phyloP scores from a whole-genome alignment of 2,888 invertebrate species.

The Drosophila koepferae region DNA sequence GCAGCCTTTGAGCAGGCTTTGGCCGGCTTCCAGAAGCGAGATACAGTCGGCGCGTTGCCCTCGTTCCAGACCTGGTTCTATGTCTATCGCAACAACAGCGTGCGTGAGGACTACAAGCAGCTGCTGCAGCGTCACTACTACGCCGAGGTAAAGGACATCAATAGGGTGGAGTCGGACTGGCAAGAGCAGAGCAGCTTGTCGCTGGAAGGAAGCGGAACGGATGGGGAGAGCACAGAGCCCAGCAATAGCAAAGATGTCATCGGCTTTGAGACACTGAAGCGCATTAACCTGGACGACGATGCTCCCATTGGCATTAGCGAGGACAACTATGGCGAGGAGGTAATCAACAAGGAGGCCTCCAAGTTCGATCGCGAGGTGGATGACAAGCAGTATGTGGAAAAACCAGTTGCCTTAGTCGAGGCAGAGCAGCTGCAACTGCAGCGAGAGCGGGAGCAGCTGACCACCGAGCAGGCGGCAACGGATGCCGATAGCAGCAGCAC shows the following conservation, averaged over 20 bases:
- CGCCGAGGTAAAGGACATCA: slow-evolving; percentile 87
- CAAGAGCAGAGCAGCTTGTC: slow-evolving; percentile 71
- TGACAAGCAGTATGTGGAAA: slow-evolving; percentile 85
- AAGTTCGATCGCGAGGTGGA: slow-evolving; percentile 85
- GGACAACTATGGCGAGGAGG: slow-evolving; percentile 76
- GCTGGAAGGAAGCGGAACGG: slow-evolving; percentile 37
- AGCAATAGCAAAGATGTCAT: slow-evolving; percentile 84
- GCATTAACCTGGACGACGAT: slow-evolving; percentile 77
- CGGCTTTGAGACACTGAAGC: slow-evolving; percentile 85
- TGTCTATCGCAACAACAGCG: slow-evolving; percentile 88
- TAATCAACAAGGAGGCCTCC: slow-evolving; percentile 81
- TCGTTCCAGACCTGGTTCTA: slow-evolving; percentile 89
- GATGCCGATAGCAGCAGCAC: slow-evolving; percentile 65
- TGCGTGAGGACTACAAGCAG: slow-evolving; percentile 87
- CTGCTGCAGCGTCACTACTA: slow-evolving; percentile 87
- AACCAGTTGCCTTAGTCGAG: slow-evolving; percentile 83
- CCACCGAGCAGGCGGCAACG: slow-evolving; percentile 55
- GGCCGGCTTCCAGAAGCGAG: slow-evolving; percentile 72
- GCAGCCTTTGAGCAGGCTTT: slow-evolving; percentile 75
- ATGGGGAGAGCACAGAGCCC: slow-evolving; percentile 46
- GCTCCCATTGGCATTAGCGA: slow-evolving; percentile 23
- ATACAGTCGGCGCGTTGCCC: slow-evolving; percentile 82
- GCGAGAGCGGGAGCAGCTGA: slow-evolving; percentile 27
- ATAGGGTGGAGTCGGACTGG: slow-evolving; percentile 78
- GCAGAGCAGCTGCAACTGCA: slow-evolving; percentile 61